phyloP scores from a whole-genome alignment of 1,140 invertebrate species.

The Zaprionus davidi region DNA sequence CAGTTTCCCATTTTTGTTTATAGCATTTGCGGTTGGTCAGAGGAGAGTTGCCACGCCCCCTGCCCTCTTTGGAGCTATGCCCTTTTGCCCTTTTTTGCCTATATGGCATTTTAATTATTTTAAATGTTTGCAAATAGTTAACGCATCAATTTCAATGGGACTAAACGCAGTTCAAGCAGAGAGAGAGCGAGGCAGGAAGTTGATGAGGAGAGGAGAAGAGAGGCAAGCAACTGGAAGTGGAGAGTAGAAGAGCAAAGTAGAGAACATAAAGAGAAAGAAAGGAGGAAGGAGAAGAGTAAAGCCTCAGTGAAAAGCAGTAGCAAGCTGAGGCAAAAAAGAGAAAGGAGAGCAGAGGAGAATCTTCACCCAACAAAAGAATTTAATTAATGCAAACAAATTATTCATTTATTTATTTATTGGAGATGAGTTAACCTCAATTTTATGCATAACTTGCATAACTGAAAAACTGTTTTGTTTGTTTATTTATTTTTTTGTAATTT shows the following conservation, averaged over 20 bases:
- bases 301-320: too few species aligned
- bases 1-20: slow-evolving; percentile 29
- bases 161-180: not conserved
- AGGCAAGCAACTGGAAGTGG: too few species aligned
- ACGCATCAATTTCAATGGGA: slow-evolving; percentile 10
- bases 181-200: not conserved
- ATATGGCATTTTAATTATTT: slow-evolving; percentile 76
- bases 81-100: slow-evolving; percentile 33
- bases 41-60: not conserved
- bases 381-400: slow-evolving; percentile 35
- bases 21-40: slow-evolving; percentile 57
- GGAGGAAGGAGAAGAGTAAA: not conserved
- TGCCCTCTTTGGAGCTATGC: not conserved
- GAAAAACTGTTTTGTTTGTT: not conserved
- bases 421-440: not conserved
- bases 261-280: not conserved
- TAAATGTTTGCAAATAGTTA: slow-evolving; percentile 54
- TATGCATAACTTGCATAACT: not conserved
- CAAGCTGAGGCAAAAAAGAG: not conserved
- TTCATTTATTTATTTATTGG: slow-evolving; percentile 9
- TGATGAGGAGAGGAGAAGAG: not conserved
- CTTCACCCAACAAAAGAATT: not conserved
- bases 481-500: not conserved
- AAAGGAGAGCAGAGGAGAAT: not conserved
- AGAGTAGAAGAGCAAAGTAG: not conserved